Conservation (phyloP, 2,113 vertebrate species). For the Calyptommatus sinebrachiatus region DNA sequence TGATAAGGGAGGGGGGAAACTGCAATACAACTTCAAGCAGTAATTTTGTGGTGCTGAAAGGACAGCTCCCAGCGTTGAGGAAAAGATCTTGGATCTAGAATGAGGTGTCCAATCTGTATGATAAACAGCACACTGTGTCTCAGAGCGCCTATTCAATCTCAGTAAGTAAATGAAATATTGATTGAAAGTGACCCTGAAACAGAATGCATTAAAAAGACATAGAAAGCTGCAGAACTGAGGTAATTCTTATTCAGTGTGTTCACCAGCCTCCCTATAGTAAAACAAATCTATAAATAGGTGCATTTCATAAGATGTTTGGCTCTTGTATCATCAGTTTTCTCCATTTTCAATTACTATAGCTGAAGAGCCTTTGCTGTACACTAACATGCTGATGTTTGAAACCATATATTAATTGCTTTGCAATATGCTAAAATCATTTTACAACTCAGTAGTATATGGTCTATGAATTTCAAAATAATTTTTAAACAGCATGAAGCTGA, state of each 20-base stretch:
- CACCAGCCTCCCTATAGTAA: slow-evolving; percentile 83
- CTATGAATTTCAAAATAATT: slow-evolving; percentile 71
- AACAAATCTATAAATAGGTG: slow-evolving; percentile 83
- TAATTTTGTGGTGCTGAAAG: slow-evolving; percentile 83
- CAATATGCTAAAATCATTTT: slow-evolving; percentile 75
- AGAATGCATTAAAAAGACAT: slow-evolving; percentile 91
- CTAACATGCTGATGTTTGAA: slow-evolving; percentile 77
- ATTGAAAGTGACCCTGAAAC: slow-evolving; percentile 93
- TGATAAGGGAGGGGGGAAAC: slow-evolving; percentile 68
- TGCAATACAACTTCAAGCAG: slow-evolving; percentile 79
- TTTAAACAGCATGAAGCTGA: slow-evolving; percentile 80
- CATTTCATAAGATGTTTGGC: slow-evolving; percentile 77
- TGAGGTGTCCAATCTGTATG: slow-evolving; percentile 87
- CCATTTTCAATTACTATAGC: slow-evolving; percentile 69
- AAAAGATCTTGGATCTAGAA: slow-evolving; percentile 80
- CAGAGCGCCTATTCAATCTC: slow-evolving; percentile 89
- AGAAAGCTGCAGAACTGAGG: slow-evolving; percentile 85
- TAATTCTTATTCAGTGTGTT: slow-evolving; percentile 85
- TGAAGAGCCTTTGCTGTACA: slow-evolving; percentile 71
- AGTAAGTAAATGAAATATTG: slow-evolving; percentile 94
- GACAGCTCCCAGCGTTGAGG: slow-evolving; percentile 81
- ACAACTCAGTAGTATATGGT: slow-evolving; percentile 76
- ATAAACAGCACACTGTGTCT: slow-evolving; percentile 88
- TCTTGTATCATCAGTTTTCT: slow-evolving; percentile 73
- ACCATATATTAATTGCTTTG: slow-evolving; percentile 72